A percentile compares a stretch with the other conserved stretches of the same genome.
phyloP scores from a whole-genome alignment of 2,797 vertebrate species.

The Mormyrus proboscirostris region DNA sequence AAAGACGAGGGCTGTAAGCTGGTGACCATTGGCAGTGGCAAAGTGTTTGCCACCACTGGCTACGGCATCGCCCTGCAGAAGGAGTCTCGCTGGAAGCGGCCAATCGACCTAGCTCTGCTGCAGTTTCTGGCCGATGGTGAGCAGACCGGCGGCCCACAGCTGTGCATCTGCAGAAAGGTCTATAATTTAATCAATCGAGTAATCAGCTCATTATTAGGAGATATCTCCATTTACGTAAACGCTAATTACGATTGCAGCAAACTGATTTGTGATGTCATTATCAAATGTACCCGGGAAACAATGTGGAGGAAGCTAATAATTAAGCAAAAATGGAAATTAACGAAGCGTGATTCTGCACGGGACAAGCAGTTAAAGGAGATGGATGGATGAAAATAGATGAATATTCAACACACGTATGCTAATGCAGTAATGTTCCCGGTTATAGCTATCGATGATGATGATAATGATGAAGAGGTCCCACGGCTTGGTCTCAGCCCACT shows the following conservation, averaged over 20 bases:
- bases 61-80: conserved; percentile 97
- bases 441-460: neutral
- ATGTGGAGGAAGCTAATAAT: neutral
- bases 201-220: neutral
- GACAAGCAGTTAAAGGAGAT: neutral
- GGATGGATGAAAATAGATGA: neutral
- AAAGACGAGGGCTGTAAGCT: conserved; percentile 97
- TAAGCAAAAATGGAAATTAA: conserved; percentile 3
- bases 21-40: conserved; percentile 94
- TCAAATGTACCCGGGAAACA: neutral
- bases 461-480: neutral
- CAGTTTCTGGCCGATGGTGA: conserved; percentile 93
- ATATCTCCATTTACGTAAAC: neutral
- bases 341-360: neutral
- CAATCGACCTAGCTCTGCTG: conserved; percentile 88
- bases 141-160: neutral
- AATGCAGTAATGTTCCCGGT: neutral
- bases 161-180: neutral
- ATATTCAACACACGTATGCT: neutral
- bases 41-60: conserved; percentile 94
- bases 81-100: conserved; percentile 87
- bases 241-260: neutral
- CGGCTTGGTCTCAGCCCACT: neutral
- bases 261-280: neutral
- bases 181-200: neutral